Evolutionary conservation across 2,797 vertebrate species (phyloP), one percentile per base, ranked within the genome.

Genomic region (Danio albolineatus): DNA sequence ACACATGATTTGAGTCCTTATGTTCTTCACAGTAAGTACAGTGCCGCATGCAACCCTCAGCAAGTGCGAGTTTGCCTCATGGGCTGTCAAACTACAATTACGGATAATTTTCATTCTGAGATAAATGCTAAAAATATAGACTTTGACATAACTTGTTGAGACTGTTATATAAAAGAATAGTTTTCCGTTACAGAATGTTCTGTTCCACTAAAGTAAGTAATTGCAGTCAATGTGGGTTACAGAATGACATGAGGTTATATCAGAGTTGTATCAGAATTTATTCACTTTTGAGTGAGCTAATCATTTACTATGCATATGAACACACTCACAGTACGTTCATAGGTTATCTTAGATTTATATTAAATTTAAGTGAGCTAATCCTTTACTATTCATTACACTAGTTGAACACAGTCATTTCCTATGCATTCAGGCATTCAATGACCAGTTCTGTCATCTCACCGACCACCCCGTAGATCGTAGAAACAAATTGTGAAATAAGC

Each of bases 1-100:
- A 70, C 44, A 28, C 56, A 76, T 69, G 44, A 48, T 76, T 54
- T 81, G 44, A 76, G 49, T 69, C 9, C n/a, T 61, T 64, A 43
- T 28, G 73, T 64, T 53, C 49, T 53, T 56, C 36, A 76, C 39
- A 65, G 46, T 53, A 53, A 75, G 46, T 39, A 21, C 46, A 41
- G 44, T 39, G 17, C 12, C 2, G 2, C 28, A 62, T 64, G 46
- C 64, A 48, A 76, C 61, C 49, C 60, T 65, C 39, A n/a, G 14
- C 38, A 28, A 43, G 46, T 44, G 9, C 61, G 36, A 49, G 38
- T 36, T 67, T 19, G 36, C 17, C 10, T n/a, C 60, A 60, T 39
- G 36, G 69, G 43, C 72, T 48, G 6, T 60, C n/a, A 53, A 76
- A 53, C 36, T 13, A 73, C 56, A 60, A 48, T 56, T 73, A 46